Percentiles rank a stretch among this genome's conserved stretches.
These are phyloP conservation scores for Acanthochromis polyacanthus DNA, from an alignment of 2,113 vertebrate genomes.

Conservation along the genomic window DNA sequence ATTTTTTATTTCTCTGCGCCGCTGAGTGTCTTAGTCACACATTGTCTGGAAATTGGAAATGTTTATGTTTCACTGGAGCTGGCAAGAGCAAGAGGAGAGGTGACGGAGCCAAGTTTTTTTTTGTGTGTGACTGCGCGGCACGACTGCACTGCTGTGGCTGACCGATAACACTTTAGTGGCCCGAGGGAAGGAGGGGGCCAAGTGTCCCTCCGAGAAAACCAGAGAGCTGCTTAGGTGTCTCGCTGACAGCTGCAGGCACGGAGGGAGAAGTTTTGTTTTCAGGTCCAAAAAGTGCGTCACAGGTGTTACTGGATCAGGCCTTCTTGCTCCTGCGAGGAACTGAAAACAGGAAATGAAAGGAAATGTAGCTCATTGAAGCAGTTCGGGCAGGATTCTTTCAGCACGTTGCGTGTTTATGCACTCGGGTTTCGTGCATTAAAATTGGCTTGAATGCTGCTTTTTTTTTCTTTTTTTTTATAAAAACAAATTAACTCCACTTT, in stretches of 20 bases:
- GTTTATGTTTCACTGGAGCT: slow-evolving; percentile 69
- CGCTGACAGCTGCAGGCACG: slow-evolving; percentile 38
- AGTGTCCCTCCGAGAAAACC: slow-evolving; percentile 26
- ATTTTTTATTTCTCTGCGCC: slow-evolving; percentile 37
- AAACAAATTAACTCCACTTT: slow-evolving; percentile 5
- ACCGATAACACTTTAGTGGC: slow-evolving; percentile 60
- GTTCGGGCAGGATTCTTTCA: slow-evolving; percentile 33
- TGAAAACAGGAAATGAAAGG: slow-evolving; percentile 75
- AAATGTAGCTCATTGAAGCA: slow-evolving; percentile 59
- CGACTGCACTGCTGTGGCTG: slow-evolving; percentile 54
- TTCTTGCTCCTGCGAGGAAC: slow-evolving; percentile 31
- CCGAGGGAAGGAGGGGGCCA: background rate
- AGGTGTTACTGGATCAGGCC: slow-evolving; percentile 60
- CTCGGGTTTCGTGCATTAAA: slow-evolving; percentile 27
- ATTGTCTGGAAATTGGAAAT: slow-evolving; percentile 78
- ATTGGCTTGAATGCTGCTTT: slow-evolving; percentile 17
- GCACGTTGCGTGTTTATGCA: slow-evolving; percentile 31
- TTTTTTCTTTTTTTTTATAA: no score
- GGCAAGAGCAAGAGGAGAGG: slow-evolving; percentile 46
- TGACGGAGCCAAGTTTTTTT: slow-evolving; percentile 60
- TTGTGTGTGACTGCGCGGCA: slow-evolving; percentile 33
- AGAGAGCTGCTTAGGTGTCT: slow-evolving; percentile 40
- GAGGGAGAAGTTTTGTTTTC: slow-evolving; percentile 31
- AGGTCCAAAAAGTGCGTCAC: slow-evolving; percentile 45
- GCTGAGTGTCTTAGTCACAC: slow-evolving; percentile 76